Conservation (phyloP, 2,888 invertebrate species). For the Brenthis hecate region DNA sequence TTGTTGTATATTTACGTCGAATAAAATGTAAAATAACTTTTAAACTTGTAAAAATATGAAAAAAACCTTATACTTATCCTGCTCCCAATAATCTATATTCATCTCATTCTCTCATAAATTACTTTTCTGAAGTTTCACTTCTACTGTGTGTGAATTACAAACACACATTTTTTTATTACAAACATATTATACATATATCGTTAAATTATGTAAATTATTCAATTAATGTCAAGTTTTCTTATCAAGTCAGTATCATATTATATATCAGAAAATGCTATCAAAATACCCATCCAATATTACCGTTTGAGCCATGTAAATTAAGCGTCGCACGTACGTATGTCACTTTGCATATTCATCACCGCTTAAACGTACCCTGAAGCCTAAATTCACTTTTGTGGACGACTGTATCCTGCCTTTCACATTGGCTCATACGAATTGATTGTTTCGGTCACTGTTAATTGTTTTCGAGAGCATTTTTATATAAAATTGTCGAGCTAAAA, state of each 20-base stretch:
- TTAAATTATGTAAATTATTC: neutral
- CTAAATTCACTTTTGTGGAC: slow-evolving; percentile 46
- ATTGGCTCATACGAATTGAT: slow-evolving; percentile 35
- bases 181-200: too few species aligned
- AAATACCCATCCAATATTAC: slow-evolving; percentile 31
- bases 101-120: too few species aligned
- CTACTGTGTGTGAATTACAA: too few species aligned
- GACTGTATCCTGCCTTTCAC: slow-evolving; percentile 41
- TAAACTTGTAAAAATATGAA: too few species aligned
- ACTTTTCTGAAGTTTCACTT: too few species aligned
- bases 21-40: too few species aligned
- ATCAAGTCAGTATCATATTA: slow-evolving; percentile 2
- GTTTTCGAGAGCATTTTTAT: slow-evolving; percentile 3
- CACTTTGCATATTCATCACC: slow-evolving; percentile 61
- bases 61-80: too few species aligned
- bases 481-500: neutral
- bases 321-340: slow-evolving; percentile 38
- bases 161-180: too few species aligned
- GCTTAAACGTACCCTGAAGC: slow-evolving; percentile 49
- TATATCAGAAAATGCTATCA: slow-evolving; percentile 26
- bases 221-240: neutral
- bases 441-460: slow-evolving; percentile 19
- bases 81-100: too few species aligned
- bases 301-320: slow-evolving; percentile 30
- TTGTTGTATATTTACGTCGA: too few species aligned